These are phyloP conservation scores for Campoletis raptor DNA, from an alignment of 2,888 invertebrate species.

Conservation along the genomic window DNA sequence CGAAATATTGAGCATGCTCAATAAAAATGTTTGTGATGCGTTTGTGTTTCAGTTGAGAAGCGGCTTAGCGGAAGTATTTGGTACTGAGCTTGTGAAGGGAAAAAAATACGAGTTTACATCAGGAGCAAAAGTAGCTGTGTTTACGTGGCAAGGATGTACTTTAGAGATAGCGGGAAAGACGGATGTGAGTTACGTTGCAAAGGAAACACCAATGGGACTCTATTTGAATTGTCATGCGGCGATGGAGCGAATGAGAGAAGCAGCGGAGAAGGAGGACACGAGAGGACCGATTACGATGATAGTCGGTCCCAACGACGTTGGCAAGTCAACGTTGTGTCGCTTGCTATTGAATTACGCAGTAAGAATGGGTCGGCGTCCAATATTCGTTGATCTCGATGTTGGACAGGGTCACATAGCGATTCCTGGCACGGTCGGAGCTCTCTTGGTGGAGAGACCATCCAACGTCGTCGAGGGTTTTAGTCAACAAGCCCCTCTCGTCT, in stretches of 20 bases:
- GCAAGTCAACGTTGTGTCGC: constrained; percentile 96
- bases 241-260: constrained; percentile 94
- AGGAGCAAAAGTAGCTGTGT: constrained; percentile 97
- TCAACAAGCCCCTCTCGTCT: constrained; percentile 96
- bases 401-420: constrained; percentile 97
- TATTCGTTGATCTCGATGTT: constrained; percentile 97
- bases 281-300: constrained; percentile 95
- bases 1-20: neutral
- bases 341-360: constrained; percentile 98
- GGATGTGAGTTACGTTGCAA: constrained; percentile 97
- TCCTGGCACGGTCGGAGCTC: constrained; percentile 96
- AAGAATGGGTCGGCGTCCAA: constrained; percentile 93
- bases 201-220: constrained; percentile 98
- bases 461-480: constrained; percentile 98
- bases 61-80: constrained; percentile 98
- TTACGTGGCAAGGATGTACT: constrained; percentile 97
- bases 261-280: constrained; percentile 91
- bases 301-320: constrained; percentile 98
- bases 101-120: constrained; percentile 95
- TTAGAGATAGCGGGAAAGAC: constrained; percentile 94
- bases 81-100: constrained; percentile 97
- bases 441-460: constrained; percentile 96
- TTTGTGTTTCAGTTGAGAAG: constrained; percentile 89
- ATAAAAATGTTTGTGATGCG: neutral
- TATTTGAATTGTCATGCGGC: constrained; percentile 98